These are phyloP conservation scores for Loriculus beryllinus DNA, from an alignment of 2,797 vertebrate genomes.

Conservation along the genomic window DNA sequence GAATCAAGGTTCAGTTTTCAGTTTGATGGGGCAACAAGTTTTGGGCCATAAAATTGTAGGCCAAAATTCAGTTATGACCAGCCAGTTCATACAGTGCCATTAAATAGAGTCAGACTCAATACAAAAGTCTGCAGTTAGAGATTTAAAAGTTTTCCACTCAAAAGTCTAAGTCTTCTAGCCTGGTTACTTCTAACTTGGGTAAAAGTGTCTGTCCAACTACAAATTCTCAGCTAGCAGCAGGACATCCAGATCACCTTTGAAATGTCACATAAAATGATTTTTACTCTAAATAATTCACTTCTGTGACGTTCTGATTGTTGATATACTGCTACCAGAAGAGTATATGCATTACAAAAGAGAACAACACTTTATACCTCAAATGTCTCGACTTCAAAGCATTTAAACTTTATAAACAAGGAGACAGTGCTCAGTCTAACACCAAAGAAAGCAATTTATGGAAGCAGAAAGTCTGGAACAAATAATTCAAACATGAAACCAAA, in stretches of 20 bases:
- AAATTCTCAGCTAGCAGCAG: not conserved
- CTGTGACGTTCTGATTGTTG: not conserved
- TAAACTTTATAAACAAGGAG: constrained; percentile 12
- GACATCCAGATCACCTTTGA: not conserved
- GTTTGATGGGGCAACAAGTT: not conserved
- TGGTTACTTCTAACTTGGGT: not conserved
- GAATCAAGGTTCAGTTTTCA: not conserved
- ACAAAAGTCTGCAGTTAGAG: not conserved
- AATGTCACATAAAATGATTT: not conserved
- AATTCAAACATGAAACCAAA: constrained; percentile 57
- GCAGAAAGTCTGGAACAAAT: constrained; percentile 40
- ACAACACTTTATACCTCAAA: not conserved
- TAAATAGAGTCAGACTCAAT: not conserved
- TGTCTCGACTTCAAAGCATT: constrained; percentile 40
- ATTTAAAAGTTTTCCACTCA: not conserved
- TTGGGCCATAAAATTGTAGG: not conserved
- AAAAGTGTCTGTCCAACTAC: not conserved
- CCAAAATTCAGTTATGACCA: not conserved
- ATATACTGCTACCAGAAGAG: not conserved
- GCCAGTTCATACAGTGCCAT: not conserved
- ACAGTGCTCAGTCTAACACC: not conserved
- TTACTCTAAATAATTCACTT: not conserved
- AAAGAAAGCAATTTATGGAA: constrained; percentile 51
- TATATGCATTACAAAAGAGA: not conserved
- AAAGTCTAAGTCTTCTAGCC: not conserved